Evolutionary conservation across 37 sponge, comb jelly and placozoan genomes (phyloP).

Genomic region (Axinella damicornis): DNA sequence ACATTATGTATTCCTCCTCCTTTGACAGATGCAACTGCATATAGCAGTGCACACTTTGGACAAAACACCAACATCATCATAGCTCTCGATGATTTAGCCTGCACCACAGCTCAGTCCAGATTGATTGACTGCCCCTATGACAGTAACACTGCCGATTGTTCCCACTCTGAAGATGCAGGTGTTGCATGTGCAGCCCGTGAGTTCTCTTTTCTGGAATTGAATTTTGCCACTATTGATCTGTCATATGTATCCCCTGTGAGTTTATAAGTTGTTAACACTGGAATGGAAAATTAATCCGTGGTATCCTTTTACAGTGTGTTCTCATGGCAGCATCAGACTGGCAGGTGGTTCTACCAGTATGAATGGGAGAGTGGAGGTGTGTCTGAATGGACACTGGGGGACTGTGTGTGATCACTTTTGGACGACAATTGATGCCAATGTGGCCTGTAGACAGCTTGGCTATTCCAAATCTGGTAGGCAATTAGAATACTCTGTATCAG

Average conservation of each 20-base stretch:
- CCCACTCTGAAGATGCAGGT: neutral
- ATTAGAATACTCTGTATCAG: too few species aligned
- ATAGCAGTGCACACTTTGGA: too few species aligned
- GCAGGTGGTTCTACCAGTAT: conserved; percentile 20
- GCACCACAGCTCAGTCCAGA: neutral
- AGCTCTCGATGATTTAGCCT: neutral
- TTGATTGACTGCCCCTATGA: neutral
- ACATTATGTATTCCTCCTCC: too few species aligned
- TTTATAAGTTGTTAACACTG: too few species aligned
- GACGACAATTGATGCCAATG: conserved; percentile 1
- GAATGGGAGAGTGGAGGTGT: conserved; percentile 65
- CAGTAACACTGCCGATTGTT: conserved; percentile 1
- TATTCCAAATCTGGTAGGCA: neutral
- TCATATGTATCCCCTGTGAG: too few species aligned
- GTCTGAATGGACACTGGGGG: conserved; percentile 52
- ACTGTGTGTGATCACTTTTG: conserved; percentile 62
- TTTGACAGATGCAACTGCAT: too few species aligned
- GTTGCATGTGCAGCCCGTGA: neutral
- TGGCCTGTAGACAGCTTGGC: conserved; percentile 1
- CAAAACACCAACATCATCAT: too few species aligned
- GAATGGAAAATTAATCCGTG: neutral
- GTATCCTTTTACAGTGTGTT: neutral
- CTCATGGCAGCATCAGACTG: conserved; percentile 40
- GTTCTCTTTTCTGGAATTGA: too few species aligned
- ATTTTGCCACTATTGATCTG: too few species aligned